These are phyloP conservation scores for Neomicropteryx cornuta DNA, from an alignment of 1,140 invertebrate species.

Conservation along the genomic window DNA sequence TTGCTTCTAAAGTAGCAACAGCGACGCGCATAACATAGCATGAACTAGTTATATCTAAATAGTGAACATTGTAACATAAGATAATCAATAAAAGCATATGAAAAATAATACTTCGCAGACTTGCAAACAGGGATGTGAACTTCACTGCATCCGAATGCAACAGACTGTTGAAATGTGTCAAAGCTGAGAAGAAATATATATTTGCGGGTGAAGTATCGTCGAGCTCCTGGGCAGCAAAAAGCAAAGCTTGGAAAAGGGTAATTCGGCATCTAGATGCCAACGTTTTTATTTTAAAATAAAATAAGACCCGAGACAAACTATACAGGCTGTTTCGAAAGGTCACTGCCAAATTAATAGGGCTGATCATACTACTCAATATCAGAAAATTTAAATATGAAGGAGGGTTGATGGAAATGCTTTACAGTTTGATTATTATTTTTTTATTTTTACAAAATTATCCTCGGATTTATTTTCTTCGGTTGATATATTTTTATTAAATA, in stretches of 20 bases:
- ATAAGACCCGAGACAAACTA: no score
- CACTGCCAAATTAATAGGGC: no score
- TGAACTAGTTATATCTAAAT: not conserved
- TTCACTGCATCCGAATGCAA: slow-evolving; percentile 26
- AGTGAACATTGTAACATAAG: not conserved
- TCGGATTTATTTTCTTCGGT: no score
- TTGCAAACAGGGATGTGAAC: slow-evolving; percentile 19
- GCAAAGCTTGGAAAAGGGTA: slow-evolving; percentile 27
- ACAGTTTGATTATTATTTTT: no score
- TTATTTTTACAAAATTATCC: no score
- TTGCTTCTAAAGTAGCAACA: slow-evolving; percentile 1
- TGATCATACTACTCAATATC: no score
- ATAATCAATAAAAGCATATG: not conserved
- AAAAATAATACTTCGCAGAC: slow-evolving; percentile 8
- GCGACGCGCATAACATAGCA: not conserved
- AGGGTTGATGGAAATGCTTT: no score
- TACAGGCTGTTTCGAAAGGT: no score
- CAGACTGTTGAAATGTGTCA: slow-evolving; percentile 27
- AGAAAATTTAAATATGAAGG: no score
- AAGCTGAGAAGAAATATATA: slow-evolving; percentile 22
- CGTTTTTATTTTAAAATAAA: slow-evolving; percentile 1
- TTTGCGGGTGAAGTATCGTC: slow-evolving; percentile 16
- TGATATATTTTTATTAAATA: no score
- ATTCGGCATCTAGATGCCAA: not conserved
- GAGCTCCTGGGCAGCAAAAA: slow-evolving; percentile 19